Conservation (phyloP, 2,113 vertebrate species). For the Polyodon spathula region DNA sequence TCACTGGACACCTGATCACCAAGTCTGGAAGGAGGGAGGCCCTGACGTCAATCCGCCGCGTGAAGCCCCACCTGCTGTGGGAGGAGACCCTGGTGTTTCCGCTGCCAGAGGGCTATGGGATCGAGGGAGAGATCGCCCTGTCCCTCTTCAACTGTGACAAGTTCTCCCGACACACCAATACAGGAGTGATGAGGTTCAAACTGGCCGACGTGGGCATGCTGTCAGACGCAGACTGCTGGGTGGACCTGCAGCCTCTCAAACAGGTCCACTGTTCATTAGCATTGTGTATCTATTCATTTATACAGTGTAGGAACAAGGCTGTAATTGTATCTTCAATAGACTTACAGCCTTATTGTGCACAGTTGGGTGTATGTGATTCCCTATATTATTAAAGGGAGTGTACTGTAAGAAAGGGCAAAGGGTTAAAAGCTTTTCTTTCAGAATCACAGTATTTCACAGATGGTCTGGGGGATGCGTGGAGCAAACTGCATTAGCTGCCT, state of each 20-base stretch:
- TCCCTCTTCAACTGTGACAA: conserved; percentile 71
- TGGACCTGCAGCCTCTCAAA: conserved; percentile 62
- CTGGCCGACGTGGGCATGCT: conserved; percentile 55
- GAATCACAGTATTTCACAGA: no score
- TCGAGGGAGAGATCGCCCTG: conserved; percentile 57
- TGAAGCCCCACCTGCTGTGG: conserved; percentile 56
- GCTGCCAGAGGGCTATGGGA: conserved; percentile 40
- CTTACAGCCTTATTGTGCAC: no score
- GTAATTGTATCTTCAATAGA: no score
- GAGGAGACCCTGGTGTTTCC: conserved; percentile 62
- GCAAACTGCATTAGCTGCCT: background rate
- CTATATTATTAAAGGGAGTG: no score
- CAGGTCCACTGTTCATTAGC: conserved; percentile 52
- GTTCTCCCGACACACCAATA: conserved; percentile 69
- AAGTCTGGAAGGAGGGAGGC: conserved; percentile 46
- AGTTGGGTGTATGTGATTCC: no score
- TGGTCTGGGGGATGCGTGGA: no score
- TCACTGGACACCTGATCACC: conserved; percentile 57
- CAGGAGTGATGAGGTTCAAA: conserved; percentile 61
- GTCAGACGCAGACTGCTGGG: conserved; percentile 57
- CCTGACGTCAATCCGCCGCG: conserved; percentile 63
- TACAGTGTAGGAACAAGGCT: no score
- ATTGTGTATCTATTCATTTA: background rate
- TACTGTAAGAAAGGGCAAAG: no score
- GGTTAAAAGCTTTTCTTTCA: no score